Evolutionary conservation across 2,888 invertebrate species (phyloP).

Genomic region (Patella ulyssiponensis): DNA sequence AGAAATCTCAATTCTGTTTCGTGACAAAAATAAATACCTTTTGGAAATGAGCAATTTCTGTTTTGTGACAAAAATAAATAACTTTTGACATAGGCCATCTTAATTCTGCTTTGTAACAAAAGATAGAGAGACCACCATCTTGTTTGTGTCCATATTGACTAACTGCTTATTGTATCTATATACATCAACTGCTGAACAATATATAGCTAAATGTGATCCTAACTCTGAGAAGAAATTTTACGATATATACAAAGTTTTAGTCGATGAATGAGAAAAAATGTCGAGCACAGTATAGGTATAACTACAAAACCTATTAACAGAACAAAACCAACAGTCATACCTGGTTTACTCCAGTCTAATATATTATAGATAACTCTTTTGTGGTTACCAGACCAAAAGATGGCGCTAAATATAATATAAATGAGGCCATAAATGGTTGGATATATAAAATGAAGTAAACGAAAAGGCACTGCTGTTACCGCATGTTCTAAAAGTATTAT

Average conservation of each 20-base stretch:
- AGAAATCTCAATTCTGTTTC: no score
- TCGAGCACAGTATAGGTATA: slow-evolving; percentile 50
- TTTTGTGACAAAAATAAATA: no score
- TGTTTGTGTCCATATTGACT: no score
- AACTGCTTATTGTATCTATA: no score
- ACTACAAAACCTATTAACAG: slow-evolving; percentile 48
- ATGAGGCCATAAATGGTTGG: slow-evolving; percentile 53
- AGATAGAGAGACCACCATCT: no score
- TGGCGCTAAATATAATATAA: slow-evolving; percentile 59
- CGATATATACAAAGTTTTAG: slow-evolving; percentile 39
- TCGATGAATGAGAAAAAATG: slow-evolving; percentile 54
- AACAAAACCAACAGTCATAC: slow-evolving; percentile 45
- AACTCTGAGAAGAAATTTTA: neutral
- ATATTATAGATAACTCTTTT: slow-evolving; percentile 58
- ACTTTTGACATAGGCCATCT: no score
- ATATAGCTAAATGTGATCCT: no score
- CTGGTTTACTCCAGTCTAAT: slow-evolving; percentile 64
- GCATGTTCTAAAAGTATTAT: slow-evolving; percentile 59
- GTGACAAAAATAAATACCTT: no score
- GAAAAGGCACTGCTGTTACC: slow-evolving; percentile 55
- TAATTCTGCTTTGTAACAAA: no score
- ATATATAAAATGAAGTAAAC: slow-evolving; percentile 60
- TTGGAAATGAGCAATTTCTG: no score
- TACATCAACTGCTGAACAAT: no score
- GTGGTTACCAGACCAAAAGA: slow-evolving; percentile 63